Conservation (phyloP, 2,113 vertebrate genomes). For the Pomatorhinus ruficollis region DNA sequence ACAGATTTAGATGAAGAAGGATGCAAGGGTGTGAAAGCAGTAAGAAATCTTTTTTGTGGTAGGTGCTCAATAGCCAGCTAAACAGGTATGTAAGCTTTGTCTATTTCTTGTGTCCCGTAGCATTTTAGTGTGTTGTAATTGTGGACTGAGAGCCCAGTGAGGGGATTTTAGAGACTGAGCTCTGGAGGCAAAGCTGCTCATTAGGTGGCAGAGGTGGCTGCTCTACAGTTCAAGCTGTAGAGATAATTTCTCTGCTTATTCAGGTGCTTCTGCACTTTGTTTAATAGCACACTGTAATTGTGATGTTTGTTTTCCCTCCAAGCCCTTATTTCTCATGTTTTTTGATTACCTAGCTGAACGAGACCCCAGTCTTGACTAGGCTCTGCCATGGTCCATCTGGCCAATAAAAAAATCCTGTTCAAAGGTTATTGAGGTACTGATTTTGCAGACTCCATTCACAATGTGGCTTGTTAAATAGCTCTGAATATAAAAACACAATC, state of each 20-base stretch:
- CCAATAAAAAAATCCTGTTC: not conserved
- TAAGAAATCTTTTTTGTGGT: not conserved
- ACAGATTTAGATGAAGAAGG: not conserved
- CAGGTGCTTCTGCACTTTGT: not conserved
- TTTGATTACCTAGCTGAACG: not conserved
- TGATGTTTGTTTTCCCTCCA: not conserved
- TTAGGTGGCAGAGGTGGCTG: not conserved
- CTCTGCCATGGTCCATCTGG: not conserved
- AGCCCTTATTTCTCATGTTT: not conserved
- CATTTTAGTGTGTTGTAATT: not conserved
- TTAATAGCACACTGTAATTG: not conserved
- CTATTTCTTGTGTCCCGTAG: not conserved
- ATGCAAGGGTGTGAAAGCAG: not conserved
- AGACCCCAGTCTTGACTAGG: not conserved
- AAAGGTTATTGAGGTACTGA: not conserved
- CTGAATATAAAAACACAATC: constrained; percentile 10
- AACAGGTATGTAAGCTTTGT: not conserved
- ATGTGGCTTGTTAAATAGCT: not conserved
- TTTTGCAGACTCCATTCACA: constrained; percentile 2
- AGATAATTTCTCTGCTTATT: not conserved
- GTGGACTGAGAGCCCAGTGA: not conserved
- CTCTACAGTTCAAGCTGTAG: not conserved
- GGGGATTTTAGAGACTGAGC: not conserved
- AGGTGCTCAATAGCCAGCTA: not conserved
- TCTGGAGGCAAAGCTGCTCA: not conserved